Percentiles rank a stretch among this genome's conserved stretches.
Evolutionary conservation across 2,888 invertebrate genomes (phyloP).

Genomic region (Plebejus anna): DNA sequence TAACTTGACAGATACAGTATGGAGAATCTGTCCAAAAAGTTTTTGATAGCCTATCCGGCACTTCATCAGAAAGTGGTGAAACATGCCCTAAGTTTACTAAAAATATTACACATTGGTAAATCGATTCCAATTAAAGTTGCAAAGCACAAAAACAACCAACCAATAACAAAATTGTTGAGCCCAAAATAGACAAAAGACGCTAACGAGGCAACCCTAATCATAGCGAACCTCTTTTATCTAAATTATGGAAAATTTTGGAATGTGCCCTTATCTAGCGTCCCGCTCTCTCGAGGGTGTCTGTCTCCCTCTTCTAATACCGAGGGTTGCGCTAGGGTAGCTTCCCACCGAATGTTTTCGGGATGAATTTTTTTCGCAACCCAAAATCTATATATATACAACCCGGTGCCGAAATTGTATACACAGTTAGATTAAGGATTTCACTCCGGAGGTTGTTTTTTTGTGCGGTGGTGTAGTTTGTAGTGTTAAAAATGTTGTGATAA

Average conservation of each 20-base stretch:
- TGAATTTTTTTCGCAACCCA: slow-evolving; percentile 75
- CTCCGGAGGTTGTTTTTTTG: slow-evolving; percentile 35
- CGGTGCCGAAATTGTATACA: slow-evolving; percentile 51
- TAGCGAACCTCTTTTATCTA: slow-evolving; percentile 77
- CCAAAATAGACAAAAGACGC: background rate
- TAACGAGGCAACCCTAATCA: slow-evolving; percentile 67
- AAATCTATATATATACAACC: slow-evolving; percentile 59
- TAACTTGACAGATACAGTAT: no score
- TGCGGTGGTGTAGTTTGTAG: background rate
- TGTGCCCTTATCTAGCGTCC: slow-evolving; percentile 58
- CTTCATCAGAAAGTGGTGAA: no score
- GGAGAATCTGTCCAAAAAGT: no score
- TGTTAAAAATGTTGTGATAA: background rate
- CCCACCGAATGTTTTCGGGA: slow-evolving; percentile 71
- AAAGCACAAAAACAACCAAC: background rate
- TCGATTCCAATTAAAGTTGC: background rate
- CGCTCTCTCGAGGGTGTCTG: slow-evolving; percentile 47
- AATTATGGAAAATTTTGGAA: slow-evolving; percentile 79
- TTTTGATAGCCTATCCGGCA: no score
- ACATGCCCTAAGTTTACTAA: no score
- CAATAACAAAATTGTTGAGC: background rate
- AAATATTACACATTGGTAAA: background rate
- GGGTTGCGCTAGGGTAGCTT: slow-evolving; percentile 64
- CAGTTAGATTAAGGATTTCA: slow-evolving; percentile 31
- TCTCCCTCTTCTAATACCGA: slow-evolving; percentile 66